These are phyloP conservation scores for Arbacia lixula DNA, from an alignment of 53 echinoderm and acorn worm species.

Conservation along the genomic window DNA sequence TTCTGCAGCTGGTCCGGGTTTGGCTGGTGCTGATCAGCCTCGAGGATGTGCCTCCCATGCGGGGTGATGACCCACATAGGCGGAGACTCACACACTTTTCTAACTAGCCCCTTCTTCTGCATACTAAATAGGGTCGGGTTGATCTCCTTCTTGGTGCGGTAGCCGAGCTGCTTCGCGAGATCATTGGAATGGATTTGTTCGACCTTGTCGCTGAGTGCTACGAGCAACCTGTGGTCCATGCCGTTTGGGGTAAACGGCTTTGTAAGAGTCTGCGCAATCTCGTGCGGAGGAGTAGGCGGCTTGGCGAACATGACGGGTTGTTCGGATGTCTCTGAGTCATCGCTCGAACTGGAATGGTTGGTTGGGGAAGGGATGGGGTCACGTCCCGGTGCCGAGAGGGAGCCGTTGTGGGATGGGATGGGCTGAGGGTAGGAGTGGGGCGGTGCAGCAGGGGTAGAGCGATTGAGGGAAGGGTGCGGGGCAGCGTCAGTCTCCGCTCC, in stretches of 20 bases:
- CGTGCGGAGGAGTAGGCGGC: slow-evolving; percentile 32
- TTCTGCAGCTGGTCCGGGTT: slow-evolving; percentile 49
- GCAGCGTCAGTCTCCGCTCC: neutral
- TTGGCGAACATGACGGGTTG: slow-evolving; percentile 30
- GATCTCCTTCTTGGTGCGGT: slow-evolving; percentile 79
- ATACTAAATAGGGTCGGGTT: slow-evolving; percentile 86
- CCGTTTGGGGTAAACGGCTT: slow-evolving; percentile 49
- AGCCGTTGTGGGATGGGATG: neutral
- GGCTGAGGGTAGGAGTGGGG: neutral
- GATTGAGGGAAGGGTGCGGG: neutral
- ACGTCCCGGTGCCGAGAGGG: slow-evolving; percentile 3
- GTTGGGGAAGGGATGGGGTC: slow-evolving; percentile 46
- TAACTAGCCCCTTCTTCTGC: slow-evolving; percentile 78
- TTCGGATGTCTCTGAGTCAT: slow-evolving; percentile 42
- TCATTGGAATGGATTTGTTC: slow-evolving; percentile 81
- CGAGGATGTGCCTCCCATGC: slow-evolving; percentile 63
- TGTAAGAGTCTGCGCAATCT: slow-evolving; percentile 21
- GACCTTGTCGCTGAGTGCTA: slow-evolving; percentile 55
- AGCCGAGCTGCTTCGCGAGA: slow-evolving; percentile 78
- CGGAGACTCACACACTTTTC: slow-evolving; percentile 83
- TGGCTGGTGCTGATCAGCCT: slow-evolving; percentile 25
- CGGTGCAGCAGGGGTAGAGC: neutral
- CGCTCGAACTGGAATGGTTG: slow-evolving; percentile 41
- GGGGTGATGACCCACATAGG: slow-evolving; percentile 85
- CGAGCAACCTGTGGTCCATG: slow-evolving; percentile 64